Evolutionary conservation across 2,113 vertebrate species (phyloP), one percentile per base, ranked within the genome.

Genomic region (Symphodus melops): DNA sequence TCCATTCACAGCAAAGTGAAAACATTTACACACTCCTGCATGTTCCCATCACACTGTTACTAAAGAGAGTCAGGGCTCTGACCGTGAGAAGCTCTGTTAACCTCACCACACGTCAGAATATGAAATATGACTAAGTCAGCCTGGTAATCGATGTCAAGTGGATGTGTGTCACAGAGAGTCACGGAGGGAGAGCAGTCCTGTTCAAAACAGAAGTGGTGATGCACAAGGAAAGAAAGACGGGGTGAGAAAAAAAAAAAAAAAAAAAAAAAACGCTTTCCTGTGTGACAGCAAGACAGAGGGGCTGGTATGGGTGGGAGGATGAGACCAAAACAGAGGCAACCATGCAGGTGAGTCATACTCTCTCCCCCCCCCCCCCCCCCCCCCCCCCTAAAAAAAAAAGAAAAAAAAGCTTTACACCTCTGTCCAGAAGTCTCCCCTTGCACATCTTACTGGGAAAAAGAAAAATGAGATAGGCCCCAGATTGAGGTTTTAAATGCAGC

Each of bases 81-180:
- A 23, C 42, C 20, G 33, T 2, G 28, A 75, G 69, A 72, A 37
- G 14, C 36, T 1, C 68, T 57, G 76, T 75, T 42, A 63, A 42
- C 48, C 72, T 81, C 61, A 58, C 75, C 52, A 25, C 33, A n/a
- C 58, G 21, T 2, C n/a, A 11, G 36, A 78, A 75, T 61, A 84
- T 69, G 63, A 74, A 78, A 77, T 81, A 78, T 58, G 60, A 70
- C 54, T 84, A 71, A 58, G 67, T 54, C 69, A 51, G 68, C 81
- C 75, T 77, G 82, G 87, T 73, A 88, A 87, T 88, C 82, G 69
- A 67, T 89, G 90, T 86, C 86, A 88, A 78, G 60, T 52, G 61
- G 63, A 37, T 57, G 75, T 5, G 8, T 60, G 74, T 84, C 42
- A 48, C 56, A 63, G 56, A 48, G 69, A 72, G 54, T 51, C 55